A percentile compares a stretch with the other conserved stretches of the same genome.
Conservation (phyloP, 2,113 vertebrate genomes). For the Leptodactylus fuscus region DNA sequence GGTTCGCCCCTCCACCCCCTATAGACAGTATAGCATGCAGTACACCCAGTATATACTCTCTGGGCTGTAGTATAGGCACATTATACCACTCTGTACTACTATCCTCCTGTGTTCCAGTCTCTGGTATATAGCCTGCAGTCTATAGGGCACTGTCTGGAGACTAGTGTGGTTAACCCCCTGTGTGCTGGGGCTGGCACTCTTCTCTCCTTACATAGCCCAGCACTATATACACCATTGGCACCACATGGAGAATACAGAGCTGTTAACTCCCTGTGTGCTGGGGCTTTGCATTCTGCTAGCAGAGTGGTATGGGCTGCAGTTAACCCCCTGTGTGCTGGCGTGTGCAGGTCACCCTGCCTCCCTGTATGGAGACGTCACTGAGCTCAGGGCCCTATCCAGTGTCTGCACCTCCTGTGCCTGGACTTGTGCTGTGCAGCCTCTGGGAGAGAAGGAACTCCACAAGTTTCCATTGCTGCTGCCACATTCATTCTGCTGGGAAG, state of each 20-base stretch:
- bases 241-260: neutral
- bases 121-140: too few relatives aligned
- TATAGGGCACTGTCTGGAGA: too few relatives aligned
- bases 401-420: constrained; percentile 11
- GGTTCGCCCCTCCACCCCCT: neutral
- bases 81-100: too few relatives aligned
- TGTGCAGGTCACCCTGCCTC: neutral
- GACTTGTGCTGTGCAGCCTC: constrained; percentile 15
- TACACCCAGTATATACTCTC: too few relatives aligned
- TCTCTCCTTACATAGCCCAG: neutral
- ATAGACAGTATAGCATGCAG: too few relatives aligned
- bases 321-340: constrained; percentile 8
- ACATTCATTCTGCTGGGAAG: constrained; percentile 1
- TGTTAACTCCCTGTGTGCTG: neutral
- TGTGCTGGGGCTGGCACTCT: neutral
- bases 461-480: constrained; percentile 5
- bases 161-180: neutral
- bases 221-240: neutral
- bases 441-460: constrained; percentile 25
- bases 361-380: constrained; percentile 47
- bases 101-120: too few relatives aligned
- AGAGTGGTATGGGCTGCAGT: neutral
- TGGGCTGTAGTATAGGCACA: too few relatives aligned
- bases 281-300: neutral
- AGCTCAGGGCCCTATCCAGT: constrained; percentile 39